Percentiles rank a stretch among this genome's conserved stretches.
Conservation (phyloP, 2,888 invertebrate species). For the Eupithecia exiguata region DNA sequence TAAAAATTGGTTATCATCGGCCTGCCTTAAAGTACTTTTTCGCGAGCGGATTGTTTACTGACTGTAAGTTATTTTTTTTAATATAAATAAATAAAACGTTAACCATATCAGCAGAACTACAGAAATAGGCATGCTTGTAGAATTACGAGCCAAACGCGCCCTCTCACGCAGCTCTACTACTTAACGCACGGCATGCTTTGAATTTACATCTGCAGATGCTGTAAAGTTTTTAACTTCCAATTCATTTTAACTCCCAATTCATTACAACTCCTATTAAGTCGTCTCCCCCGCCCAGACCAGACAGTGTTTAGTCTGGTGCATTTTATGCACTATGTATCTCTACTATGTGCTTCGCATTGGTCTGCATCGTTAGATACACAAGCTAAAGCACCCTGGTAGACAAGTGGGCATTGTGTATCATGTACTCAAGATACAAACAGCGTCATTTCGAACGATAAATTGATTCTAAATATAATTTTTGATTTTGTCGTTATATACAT, state of each 20-base stretch:
- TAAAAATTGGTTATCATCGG: not conserved
- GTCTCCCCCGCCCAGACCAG: not conserved
- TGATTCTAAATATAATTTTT: not conserved
- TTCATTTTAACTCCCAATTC: too few relatives aligned
- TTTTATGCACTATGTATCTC: conserved; percentile 5
- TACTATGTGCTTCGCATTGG: not conserved
- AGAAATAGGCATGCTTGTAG: not conserved
- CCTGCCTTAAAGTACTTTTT: not conserved
- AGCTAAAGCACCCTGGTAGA: not conserved
- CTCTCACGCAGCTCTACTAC: not conserved
- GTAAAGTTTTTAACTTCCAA: not conserved
- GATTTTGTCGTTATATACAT: not conserved
- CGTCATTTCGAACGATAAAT: not conserved
- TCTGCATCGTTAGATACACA: not conserved
- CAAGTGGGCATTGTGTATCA: conserved; percentile 2
- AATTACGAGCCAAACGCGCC: not conserved
- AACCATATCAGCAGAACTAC: not conserved
- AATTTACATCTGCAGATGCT: not conserved
- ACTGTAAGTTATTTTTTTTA: too few relatives aligned
- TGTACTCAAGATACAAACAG: not conserved
- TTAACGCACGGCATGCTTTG: not conserved
- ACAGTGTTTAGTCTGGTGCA: conserved; percentile 21
- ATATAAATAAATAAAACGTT: not conserved
- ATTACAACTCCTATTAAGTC: not conserved
- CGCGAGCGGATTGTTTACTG: too few relatives aligned